These are phyloP conservation scores for Drosophila nigricruria DNA, from an alignment of 2,888 invertebrate species.

Conservation along the genomic window DNA sequence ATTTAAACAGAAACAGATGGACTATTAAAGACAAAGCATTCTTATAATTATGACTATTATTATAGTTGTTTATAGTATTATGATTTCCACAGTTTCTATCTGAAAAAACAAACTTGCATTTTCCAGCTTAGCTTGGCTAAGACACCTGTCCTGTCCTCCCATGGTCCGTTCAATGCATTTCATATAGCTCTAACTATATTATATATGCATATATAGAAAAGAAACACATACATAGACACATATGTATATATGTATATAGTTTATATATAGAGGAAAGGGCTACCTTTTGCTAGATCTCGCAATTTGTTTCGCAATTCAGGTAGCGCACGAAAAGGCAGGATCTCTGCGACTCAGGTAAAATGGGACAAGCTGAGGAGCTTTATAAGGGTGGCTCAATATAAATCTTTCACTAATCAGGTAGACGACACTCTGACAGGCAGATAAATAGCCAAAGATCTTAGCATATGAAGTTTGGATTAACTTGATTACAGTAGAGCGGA, in stretches of 20 bases:
- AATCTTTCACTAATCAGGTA: slow-evolving; percentile 24
- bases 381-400: slow-evolving; percentile 28
- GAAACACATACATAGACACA: no score
- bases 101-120: no score
- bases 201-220: no score
- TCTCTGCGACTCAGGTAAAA: slow-evolving; percentile 26
- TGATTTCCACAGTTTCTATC: no score
- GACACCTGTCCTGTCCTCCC: no score
- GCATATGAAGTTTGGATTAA: slow-evolving; percentile 7
- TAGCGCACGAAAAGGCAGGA: background rate
- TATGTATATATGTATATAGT: background rate
- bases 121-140: no score
- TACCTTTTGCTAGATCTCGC: background rate
- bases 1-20: no score
- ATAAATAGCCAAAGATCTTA: background rate
- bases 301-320: slow-evolving; percentile 22
- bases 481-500: background rate
- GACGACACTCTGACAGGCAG: background rate
- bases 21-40: no score
- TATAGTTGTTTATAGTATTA: no score
- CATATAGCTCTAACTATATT: no score
- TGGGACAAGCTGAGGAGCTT: slow-evolving; percentile 16
- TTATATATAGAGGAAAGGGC: background rate
- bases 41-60: no score
- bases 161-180: no score